A percentile compares a stretch with the other conserved stretches of the same genome.
phyloP scores from a whole-genome alignment of 2,888 invertebrate genomes.

The Tenthredo mesomela region DNA sequence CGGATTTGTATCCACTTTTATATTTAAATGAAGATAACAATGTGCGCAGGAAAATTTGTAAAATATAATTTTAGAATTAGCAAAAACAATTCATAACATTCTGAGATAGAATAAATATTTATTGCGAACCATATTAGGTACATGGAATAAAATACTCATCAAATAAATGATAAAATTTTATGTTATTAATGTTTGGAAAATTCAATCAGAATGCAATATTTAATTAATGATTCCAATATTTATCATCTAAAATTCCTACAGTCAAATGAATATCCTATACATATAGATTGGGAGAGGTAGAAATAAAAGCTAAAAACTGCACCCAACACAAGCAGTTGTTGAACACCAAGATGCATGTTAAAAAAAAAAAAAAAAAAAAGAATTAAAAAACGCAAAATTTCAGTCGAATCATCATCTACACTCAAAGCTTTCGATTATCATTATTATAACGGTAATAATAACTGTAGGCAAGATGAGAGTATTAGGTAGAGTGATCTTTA shows the following conservation, averaged over 20 bases:
- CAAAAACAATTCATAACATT: neutral
- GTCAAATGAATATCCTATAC: neutral
- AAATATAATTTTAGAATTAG: neutral
- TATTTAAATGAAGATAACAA: neutral
- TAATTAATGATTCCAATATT: neutral
- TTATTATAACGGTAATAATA: neutral
- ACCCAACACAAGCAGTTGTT: slow-evolving; percentile 14
- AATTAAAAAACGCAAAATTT: slow-evolving; percentile 2
- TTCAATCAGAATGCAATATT: neutral
- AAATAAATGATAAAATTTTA: neutral
- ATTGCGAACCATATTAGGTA: neutral
- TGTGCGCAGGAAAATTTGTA: neutral
- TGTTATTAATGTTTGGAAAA: neutral
- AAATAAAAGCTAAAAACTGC: neutral
- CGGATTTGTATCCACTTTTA: neutral
- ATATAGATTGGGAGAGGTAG: neutral
- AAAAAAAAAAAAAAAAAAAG: neutral
- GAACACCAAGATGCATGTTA: slow-evolving; percentile 5
- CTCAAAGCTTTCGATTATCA: too few relatives aligned
- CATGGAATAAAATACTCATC: neutral
- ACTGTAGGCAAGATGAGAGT: neutral
- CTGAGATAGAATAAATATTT: neutral
- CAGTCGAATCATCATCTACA: neutral
- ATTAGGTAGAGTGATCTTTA: too few relatives aligned
- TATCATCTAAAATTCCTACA: neutral